These are phyloP conservation scores for Trichechus manatus DNA, from an alignment of 2,113 vertebrate genomes.

Conservation along the genomic window DNA sequence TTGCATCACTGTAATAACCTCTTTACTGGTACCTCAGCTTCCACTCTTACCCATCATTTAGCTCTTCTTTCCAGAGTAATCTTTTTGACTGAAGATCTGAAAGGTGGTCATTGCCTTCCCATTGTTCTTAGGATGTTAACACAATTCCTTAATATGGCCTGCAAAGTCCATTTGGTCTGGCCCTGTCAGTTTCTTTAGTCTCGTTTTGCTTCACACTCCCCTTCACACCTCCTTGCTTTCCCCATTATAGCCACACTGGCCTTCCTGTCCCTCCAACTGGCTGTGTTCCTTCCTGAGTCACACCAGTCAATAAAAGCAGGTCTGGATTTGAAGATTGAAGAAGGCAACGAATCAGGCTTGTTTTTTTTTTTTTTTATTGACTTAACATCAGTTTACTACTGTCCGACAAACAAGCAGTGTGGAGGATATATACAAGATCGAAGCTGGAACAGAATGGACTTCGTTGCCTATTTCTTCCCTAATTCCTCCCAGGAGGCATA, in stretches of 20 bases:
- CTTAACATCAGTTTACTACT: not conserved
- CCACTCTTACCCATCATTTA: not conserved
- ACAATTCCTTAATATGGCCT: not conserved
- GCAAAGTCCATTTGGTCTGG: not conserved
- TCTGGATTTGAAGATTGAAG: not conserved
- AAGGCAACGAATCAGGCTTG: not conserved
- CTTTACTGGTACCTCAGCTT: not conserved
- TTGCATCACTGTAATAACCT: not conserved
- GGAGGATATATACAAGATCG: not conserved
- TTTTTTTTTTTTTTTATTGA: not conserved
- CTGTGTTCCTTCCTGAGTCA: not conserved
- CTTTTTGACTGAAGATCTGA: not conserved
- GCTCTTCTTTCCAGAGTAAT: not conserved
- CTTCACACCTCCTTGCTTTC: not conserved
- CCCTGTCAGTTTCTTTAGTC: not conserved
- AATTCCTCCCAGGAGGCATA: not conserved
- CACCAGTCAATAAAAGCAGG: not conserved
- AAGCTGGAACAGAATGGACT: not conserved
- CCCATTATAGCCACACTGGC: not conserved
- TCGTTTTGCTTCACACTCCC: not conserved
- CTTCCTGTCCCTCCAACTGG: not conserved
- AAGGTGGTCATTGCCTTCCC: not conserved
- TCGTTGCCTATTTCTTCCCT: not conserved
- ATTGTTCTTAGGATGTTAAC: not conserved
- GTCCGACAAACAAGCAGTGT: not conserved